Evolutionary conservation across 2,888 invertebrate genomes (phyloP), one percentile per base, ranked within the genome.

Genomic region (Chrysotoxum bicinctum): DNA sequence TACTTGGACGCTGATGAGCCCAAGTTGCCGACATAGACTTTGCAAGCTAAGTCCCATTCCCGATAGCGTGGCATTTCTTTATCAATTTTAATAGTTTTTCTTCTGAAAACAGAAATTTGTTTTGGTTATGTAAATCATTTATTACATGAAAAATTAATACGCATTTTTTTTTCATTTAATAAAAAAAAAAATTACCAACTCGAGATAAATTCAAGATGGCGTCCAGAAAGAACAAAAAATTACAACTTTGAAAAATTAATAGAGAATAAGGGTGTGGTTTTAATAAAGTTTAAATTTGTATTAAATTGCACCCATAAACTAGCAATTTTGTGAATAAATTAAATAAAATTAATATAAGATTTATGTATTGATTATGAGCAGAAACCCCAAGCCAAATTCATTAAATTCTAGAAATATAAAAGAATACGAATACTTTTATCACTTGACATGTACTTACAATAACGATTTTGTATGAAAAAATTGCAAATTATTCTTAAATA

Each of bases 1-100:
- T 96, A 95, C 91, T 97, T 96, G 62, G 97, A 96, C 19, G 97
- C 97, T 88, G 96, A 97, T 88, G 96, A 96, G 9, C 97, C 97
- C 88, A 98, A 93, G 90, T 97, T 97, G 45, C 97, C 98, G 43
- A 98, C 96, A 91, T 97, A 98, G 7, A 97, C 97, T 92, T 97
- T 97, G 91, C 96, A 97, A 64, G 96, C 95, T 78, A 96, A 92
- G 89, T 96, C 96, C 96, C 96, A 96, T 91, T 96, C 96, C 81
- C 95, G 94, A 89, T 92, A 92, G 14, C 92, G 91, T 81, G 92
- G 92, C 92, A 92, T 92, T 30, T 75, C 87, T 21, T 60, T 56
- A 76, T 56, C 58, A 77, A 78, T 37, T 56, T 82, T 64, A 16
- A 68, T 21, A n/a, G 2, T 48, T 68, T 74, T 72, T 52, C 56